These are phyloP conservation scores for Ctenochaetus hawaiiensis DNA, from an alignment of 2,797 vertebrate genomes.

Conservation along the genomic window DNA sequence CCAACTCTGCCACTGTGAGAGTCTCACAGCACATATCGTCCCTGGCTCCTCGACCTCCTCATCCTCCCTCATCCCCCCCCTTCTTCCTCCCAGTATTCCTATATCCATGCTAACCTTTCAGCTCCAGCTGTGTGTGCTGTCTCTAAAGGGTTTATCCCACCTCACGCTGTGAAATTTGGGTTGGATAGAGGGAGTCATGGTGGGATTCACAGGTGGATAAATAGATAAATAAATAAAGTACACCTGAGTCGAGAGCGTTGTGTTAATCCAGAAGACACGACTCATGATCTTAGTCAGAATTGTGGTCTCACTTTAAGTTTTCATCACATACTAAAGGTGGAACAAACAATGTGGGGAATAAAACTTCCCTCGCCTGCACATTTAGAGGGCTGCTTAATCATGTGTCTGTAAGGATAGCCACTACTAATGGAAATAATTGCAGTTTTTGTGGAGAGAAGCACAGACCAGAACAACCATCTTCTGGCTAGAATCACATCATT, in stretches of 20 bases:
- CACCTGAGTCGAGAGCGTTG: neutral
- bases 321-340: too few species aligned
- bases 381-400: too few species aligned
- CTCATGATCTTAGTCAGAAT: too few species aligned
- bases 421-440: neutral
- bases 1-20: neutral
- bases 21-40: neutral
- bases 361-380: too few species aligned
- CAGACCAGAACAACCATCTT: neutral
- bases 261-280: neutral
- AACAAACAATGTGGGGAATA: too few species aligned
- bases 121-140: conserved; percentile 54
- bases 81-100: conserved; percentile 10
- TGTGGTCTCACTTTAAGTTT: too few species aligned
- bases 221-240: neutral
- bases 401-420: too few species aligned
- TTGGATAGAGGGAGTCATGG: conserved; percentile 22
- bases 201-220: conserved; percentile 17
- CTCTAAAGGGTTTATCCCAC: conserved; percentile 53
- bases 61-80: neutral
- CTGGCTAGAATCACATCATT: conserved; percentile 20
- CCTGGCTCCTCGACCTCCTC: neutral
- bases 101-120: conserved; percentile 63
- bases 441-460: neutral
- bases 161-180: conserved; percentile 50